Evolutionary conservation across 2,888 invertebrate genomes (phyloP), one percentile per base, ranked within the genome.

Genomic region (Marasmarcha lunaedactyla): DNA sequence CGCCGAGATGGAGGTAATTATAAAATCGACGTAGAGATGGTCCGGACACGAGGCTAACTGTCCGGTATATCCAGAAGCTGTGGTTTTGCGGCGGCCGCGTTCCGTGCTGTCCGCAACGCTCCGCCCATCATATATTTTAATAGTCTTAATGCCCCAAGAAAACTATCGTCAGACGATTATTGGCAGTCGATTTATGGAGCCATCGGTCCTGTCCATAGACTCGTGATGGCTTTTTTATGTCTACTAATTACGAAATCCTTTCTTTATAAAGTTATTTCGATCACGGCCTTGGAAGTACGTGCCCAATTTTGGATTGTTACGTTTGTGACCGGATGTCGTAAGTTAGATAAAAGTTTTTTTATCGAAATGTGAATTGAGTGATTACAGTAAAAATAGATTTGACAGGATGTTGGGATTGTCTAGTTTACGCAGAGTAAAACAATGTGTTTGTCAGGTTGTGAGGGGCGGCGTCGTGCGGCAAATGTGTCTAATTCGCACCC

Each of bases 121-220:
- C 60, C 66, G 63, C 68, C 70, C 59, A 59, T 53, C 63, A 63
- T 67, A 65, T 62, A 59, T 65, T 72, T 78, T 76, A 76, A 78
- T 77, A 72, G 74, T 72, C 73, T 69, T 73, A 73, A 74, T 74
- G 67, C 59, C 52, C 55, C 56, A 56, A 55, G 63, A 62, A 61
- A 55, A 20, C 20, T 20, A 20, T 55, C 56, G 54, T 56, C 54
- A 52, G 53, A 55, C 52, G 49, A 54, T 57, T 50, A 48, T 53
- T 53, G 50, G 40, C 52, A 46, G 46, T 51, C 51, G 49, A 54
- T 51, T 46, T 52, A 55, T 51, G 50, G 53, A 57, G 52, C 52
- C 52, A 41, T 40, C 42, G 44, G 39, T 46, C 41, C 40, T 43
- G 47, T 44, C 45, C 4, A 50, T n/a, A 52, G 47, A 45, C 4